These are phyloP conservation scores for Hirtodrosophila trivittata DNA, from an alignment of 2,888 invertebrate species.

Conservation along the genomic window DNA sequence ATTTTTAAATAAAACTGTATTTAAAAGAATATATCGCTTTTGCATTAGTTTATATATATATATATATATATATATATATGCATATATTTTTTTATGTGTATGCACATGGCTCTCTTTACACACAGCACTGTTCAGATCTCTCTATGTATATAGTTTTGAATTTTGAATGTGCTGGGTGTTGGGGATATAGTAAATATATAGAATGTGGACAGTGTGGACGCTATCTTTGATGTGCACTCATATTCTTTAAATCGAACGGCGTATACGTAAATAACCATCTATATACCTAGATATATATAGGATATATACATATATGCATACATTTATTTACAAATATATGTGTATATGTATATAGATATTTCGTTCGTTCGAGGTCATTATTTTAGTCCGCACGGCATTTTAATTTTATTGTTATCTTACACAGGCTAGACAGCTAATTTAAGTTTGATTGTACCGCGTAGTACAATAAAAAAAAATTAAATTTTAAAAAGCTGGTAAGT, in stretches of 20 bases:
- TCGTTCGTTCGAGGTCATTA: too few species aligned
- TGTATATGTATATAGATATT: not conserved
- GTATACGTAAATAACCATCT: constrained; percentile 27
- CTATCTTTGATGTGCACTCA: constrained; percentile 65
- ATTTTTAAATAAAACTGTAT: too few species aligned
- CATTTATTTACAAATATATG: not conserved
- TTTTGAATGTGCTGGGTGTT: constrained; percentile 30
- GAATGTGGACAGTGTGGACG: constrained; percentile 69
- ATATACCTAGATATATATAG: constrained; percentile 15
- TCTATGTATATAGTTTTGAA: constrained; percentile 9
- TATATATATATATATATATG: too few species aligned
- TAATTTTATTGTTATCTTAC: too few species aligned
- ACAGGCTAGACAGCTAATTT: too few species aligned
- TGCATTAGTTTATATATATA: too few species aligned
- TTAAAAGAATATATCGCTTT: too few species aligned
- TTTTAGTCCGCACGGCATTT: too few species aligned
- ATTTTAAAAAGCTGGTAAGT: too few species aligned
- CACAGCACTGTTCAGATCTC: not conserved
- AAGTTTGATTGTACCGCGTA: too few species aligned
- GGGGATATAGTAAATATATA: constrained; percentile 42
- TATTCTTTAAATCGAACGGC: too few species aligned
- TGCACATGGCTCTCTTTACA: not conserved
- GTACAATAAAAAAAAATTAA: too few species aligned
- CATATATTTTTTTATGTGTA: not conserved
- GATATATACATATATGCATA: constrained; percentile 17